Conservation (phyloP, 2,888 invertebrate species). For the Rhagophthalmus giganteus region DNA sequence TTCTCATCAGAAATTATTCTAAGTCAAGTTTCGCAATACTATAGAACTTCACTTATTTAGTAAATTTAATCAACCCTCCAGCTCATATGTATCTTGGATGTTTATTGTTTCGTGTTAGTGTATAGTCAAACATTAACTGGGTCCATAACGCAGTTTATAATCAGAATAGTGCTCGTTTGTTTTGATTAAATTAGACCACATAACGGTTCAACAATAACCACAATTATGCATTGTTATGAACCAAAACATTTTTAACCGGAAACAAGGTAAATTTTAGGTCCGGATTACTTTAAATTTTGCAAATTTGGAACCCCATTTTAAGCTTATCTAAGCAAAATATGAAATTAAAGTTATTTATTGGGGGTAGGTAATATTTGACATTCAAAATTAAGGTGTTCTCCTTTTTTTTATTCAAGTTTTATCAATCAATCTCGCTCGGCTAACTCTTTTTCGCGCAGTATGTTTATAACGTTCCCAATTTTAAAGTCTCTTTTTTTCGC, state of each 20-base stretch:
- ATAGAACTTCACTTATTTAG: not conserved
- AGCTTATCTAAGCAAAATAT: too few relatives aligned
- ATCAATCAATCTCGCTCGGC: not conserved
- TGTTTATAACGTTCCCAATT: not conserved
- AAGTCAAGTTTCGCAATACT: not conserved
- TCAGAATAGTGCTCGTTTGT: constrained; percentile 3
- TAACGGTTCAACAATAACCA: too few relatives aligned
- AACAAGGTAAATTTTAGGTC: too few relatives aligned
- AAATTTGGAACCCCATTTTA: too few relatives aligned
- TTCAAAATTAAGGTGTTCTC: too few relatives aligned
- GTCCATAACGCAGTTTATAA: constrained; percentile 1
- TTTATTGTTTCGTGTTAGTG: constrained; percentile 6
- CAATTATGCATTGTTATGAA: too few relatives aligned
- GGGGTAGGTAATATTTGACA: too few relatives aligned
- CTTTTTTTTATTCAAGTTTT: not conserved
- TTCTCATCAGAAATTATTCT: constrained; percentile 1
- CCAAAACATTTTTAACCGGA: too few relatives aligned
- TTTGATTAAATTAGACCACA: constrained; percentile 6
- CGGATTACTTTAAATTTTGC: too few relatives aligned
- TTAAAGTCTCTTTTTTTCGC: not conserved
- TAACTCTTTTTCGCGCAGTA: not conserved
- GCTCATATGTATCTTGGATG: not conserved
- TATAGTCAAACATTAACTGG: not conserved
- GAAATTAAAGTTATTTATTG: too few relatives aligned
- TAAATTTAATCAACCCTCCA: not conserved